phyloP scores from a whole-genome alignment of 2,113 vertebrate species.

The Romanogobio albipinnatus region DNA sequence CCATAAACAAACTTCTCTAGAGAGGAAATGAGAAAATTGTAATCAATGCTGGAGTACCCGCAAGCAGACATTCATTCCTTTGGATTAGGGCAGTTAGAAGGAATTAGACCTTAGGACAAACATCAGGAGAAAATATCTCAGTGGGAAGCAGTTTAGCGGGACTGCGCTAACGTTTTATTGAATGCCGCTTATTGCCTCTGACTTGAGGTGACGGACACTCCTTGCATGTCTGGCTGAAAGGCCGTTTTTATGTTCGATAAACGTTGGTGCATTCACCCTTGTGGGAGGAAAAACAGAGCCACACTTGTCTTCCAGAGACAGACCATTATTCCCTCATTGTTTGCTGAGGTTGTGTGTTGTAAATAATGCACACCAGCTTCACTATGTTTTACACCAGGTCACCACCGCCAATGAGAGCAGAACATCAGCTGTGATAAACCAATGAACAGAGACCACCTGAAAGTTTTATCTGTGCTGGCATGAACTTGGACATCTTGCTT shows the following conservation, averaged over 20 bases:
- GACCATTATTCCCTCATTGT: constrained; percentile 62
- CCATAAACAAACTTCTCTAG: constrained; percentile 47
- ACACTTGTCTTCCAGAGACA: constrained; percentile 66
- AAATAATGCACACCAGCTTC: constrained; percentile 59
- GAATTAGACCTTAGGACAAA: constrained; percentile 50
- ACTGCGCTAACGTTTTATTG: constrained; percentile 21
- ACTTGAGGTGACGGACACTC: constrained; percentile 25
- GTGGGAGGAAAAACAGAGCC: constrained; percentile 52
- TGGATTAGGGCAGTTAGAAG: constrained; percentile 48
- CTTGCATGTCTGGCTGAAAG: constrained; percentile 29
- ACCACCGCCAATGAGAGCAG: constrained; percentile 48
- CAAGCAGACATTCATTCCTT: constrained; percentile 39
- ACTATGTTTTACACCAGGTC: constrained; percentile 63
- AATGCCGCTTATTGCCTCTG: constrained; percentile 34
- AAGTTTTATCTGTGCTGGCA: constrained; percentile 3
- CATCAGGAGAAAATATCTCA: constrained; percentile 36
- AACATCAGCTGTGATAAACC: constrained; percentile 23
- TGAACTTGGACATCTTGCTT: background rate
- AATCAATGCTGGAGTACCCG: constrained; percentile 39
- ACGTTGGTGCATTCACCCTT: constrained; percentile 59
- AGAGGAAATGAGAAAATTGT: constrained; percentile 57
- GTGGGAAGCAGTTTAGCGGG: constrained; percentile 28
- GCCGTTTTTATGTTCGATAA: constrained; percentile 65
- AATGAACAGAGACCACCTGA: constrained; percentile 7
- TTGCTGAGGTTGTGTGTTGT: constrained; percentile 44